Base-by-base conservation (phyloP, 2,113 vertebrate genomes). In the Peromyscus maniculatus region DNA sequence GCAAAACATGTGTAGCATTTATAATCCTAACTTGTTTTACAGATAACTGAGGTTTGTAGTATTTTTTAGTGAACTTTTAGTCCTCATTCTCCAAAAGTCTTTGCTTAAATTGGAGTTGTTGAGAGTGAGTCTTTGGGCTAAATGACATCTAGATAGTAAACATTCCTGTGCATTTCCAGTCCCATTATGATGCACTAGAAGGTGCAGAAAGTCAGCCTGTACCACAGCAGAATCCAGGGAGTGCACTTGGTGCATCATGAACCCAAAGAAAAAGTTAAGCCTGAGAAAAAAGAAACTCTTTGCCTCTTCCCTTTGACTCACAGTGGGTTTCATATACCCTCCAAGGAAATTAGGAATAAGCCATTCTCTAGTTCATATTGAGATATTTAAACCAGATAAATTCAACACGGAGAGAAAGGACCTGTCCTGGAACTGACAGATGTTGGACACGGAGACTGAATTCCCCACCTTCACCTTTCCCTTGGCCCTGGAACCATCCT, bases 301-400 rank as follows among this genome's bases (percentile, higher is more conserved):
- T 4, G 5, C 13, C 39, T 86, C 84, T 91, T 39, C 39, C 39
- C 49, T 71, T 95, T 43, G 17, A 39, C n/a, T 90, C 17, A 93
- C 39, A 84, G 28, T 80, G 33, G 72, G 2, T 84, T 94, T 52
- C 52, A 80, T 52, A 55, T n/a, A 79, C 46, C 46, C 49, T 79
- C 77, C 31, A 79, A 52, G 77, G 77, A 79, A 46, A 31, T 17
- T 78, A 49, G 77, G 52, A 52, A 49, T 72, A 39, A 31, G 12
- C 24, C 36, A 36, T 87, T 93, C 59, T 96, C 67, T 52, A 72
- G 16, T 93, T 57, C 46, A 78, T 88, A n/a, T 84, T 94, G 57
- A 36, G 77, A 19, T 87, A 83, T 79, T n/a, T 43, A 91, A 93
- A 43, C 28, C 74, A 92, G 39, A 83, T 75, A 87, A 87, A 94